Base-by-base conservation (phyloP, 2,797 vertebrate species). In the Pipistrellus kuhlii region DNA sequence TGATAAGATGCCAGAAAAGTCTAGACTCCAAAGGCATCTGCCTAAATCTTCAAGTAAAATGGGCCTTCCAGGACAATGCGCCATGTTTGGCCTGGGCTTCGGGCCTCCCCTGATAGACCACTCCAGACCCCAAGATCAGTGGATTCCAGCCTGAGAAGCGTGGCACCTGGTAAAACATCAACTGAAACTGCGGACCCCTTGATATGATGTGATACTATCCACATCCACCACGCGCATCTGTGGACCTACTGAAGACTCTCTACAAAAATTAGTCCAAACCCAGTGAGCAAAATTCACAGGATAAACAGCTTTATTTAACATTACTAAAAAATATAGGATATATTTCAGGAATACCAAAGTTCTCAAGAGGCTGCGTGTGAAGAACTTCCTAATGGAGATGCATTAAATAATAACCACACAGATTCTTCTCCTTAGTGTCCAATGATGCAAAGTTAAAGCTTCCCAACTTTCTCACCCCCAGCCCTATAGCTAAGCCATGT, bases 41-140 rank as follows among this genome's bases (percentile, higher is more conserved):
- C 41, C 76, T 95, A 85, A 89, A 62, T 85, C 32, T 72, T 85
- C 68, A 57, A 66, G 38, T 85, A 59, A 85, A 85, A 91, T 35
- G 64, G 18, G 4, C 23, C 51, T 21, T 62, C 62, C 12, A 78
- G 55, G 44, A 59, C 59, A 17, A 89, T 4, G 2, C 11, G 0
- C 23, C 5, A 5, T 8, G 6, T 55, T 27, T 64, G 66, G 35
- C 48, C 30, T 35, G 12, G 17, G 35, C 35, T 55, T 69, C 5
- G 30, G 75, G 27, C 32, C 44, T 44, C 51, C 30, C 38, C 13
- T 48, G 11, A 23, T 4, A 83, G 27, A 68, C 6, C 5, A 59
- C 48, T 15, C 86, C 18, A 53, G 1, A 5, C 15, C 38, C 44
- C 23, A 4, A 66, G 30, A 66, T 17, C 44, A 8, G 38, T 2